These are phyloP conservation scores for Chlorodrepanis virens DNA, from an alignment of 2,113 vertebrate genomes.

Conservation along the genomic window DNA sequence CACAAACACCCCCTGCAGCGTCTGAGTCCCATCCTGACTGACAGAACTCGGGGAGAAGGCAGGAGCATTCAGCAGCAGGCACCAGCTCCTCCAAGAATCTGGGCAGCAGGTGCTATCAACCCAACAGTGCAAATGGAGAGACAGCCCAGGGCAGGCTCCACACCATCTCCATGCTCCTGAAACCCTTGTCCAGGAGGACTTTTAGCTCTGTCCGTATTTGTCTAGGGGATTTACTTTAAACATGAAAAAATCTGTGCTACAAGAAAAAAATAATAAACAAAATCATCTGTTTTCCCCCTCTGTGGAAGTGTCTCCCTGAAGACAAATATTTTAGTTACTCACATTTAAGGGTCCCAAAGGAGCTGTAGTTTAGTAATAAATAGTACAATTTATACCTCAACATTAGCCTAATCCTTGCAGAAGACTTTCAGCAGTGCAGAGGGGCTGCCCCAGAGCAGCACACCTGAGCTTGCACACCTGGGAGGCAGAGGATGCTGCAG, in stretches of 20 bases:
- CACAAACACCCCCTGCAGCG: neutral
- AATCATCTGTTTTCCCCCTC: rapidly evolving
- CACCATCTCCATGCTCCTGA: neutral
- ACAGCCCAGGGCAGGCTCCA: neutral
- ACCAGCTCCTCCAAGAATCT: neutral
- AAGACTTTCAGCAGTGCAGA: neutral
- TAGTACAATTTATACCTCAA: neutral
- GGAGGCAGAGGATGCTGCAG: neutral
- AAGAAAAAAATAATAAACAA: neutral
- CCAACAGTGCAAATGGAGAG: neutral
- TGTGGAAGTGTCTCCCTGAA: neutral
- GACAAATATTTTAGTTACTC: neutral
- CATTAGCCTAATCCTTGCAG: neutral
- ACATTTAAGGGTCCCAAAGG: neutral
- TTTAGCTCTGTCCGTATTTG: rapidly evolving
- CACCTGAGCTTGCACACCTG: neutral
- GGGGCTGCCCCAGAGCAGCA: neutral
- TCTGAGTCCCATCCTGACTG: neutral
- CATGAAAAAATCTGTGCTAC: neutral
- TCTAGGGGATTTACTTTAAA: neutral
- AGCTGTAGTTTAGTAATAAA: neutral
- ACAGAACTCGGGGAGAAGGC: too few relatives aligned
- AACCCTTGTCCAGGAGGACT: neutral
- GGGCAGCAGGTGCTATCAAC: rapidly evolving
- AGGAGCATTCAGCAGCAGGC: neutral